phyloP scores from a whole-genome alignment of 2,888 invertebrate genomes.

The Caenorhabditis drosophilae region DNA sequence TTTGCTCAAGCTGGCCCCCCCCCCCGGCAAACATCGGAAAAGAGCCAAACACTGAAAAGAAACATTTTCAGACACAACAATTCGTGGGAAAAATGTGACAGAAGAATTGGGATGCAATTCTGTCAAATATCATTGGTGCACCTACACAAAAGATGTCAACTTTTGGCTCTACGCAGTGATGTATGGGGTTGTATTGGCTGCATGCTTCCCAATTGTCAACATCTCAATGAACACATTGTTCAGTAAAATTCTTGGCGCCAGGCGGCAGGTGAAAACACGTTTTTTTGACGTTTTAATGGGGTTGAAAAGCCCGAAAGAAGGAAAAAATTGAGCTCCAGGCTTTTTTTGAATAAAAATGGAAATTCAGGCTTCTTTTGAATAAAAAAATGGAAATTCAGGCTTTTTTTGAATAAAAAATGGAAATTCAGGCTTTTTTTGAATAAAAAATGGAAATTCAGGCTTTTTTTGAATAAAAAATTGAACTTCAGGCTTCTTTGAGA shows the following conservation, averaged over 20 bases:
- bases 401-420: neutral
- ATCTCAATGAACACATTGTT: conserved; percentile 51
- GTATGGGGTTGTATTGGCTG: conserved; percentile 44
- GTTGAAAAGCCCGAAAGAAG: neutral
- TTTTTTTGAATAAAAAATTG: neutral
- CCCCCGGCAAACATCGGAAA: too few species aligned
- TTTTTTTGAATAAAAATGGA: too few species aligned
- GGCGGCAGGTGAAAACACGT: conserved; percentile 33
- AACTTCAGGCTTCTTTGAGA: neutral
- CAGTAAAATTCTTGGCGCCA: conserved; percentile 45
- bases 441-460: neutral
- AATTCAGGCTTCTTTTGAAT: too few species aligned
- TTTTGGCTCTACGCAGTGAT: conserved; percentile 45
- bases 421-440: neutral
- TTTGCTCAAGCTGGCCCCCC: too few species aligned
- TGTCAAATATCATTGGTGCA: conserved; percentile 37
- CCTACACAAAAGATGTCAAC: conserved; percentile 39
- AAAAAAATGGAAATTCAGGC: too few species aligned
- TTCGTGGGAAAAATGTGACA: conserved; percentile 22
- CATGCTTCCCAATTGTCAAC: conserved; percentile 50
- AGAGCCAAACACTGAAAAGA: neutral
- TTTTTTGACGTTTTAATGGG: too few species aligned
- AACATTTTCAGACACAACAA: conserved; percentile 12
- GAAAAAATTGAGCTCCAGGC: neutral
- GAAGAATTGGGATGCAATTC: conserved; percentile 43